Evolutionary conservation across 2,113 vertebrate genomes (phyloP), one percentile per base, ranked within the genome.

Genomic region (Callionymus lyra): DNA sequence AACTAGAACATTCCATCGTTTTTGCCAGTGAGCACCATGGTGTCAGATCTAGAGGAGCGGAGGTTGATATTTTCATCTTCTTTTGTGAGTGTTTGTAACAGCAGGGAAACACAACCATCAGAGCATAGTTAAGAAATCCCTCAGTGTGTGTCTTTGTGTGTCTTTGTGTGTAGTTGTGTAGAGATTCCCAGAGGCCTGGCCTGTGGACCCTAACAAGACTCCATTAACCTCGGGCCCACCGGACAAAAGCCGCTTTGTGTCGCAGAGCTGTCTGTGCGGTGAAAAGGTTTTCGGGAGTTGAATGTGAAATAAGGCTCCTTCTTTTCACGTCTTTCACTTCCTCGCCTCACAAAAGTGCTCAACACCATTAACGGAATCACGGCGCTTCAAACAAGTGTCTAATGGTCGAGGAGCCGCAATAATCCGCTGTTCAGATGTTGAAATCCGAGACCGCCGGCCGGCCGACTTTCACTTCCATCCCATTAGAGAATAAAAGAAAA

Each of bases 181-280:
- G 31, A 52, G 41, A 50, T 54, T 44, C 55, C 54, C 51, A 59
- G 58, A 53, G 44, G 41, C 41, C 41, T 34, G 34, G 47, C 47
- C 42, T 59, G 47, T 53, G 50, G 56, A 59, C 46, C 33, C 38
- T 53, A 64, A 53, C 50, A 61, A 55, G 41, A 40, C 50, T 65
- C 42, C 41, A 49, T 76, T 74, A 72, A 72, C 70, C 63, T 42
- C 42, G 56, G 54, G 44, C 46, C 59, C 34, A 33, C 41, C 40
- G 34, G 35, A 82, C 76, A 82, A 80, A 74, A 72, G 72, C 54
- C 41, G 48, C 72, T 70, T 77, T 78, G 72, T 74, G 59, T 61
- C 37, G 50, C 41, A 31, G 60, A 31, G 54, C 63, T 66, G 44
- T 50, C 42, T 48, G 41, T 52, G 60, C 38, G 21, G 21, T 75